Evolutionary conservation across 2,888 invertebrate species (phyloP), one percentile per base, ranked within the genome.

Genomic region (Sycophila texana): DNA sequence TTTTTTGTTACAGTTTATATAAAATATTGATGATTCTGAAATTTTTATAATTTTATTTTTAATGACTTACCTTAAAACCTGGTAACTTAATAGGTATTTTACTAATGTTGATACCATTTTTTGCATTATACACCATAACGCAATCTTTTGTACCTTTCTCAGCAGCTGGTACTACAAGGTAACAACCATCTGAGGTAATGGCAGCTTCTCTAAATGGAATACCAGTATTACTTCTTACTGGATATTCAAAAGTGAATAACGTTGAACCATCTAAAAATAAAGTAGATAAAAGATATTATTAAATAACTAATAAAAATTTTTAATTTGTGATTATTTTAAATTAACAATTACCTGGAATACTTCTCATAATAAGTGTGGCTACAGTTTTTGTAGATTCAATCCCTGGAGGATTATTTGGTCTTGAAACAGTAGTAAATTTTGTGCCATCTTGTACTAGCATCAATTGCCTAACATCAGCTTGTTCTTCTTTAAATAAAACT

Each of bases 121-220:
- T 94, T 0, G 96, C 95, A 85, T 95, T 96, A 88, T 96, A 96
- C 0, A 98, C 95, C 75, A 95, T 94, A 1, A 98, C 91, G 75
- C 96, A 96, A 88, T 98, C 98, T 82, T 94, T 93, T 67, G 94
- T 95, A 0, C 94, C 93, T 86, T 96, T 96, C 86, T 98, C 98
- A 0, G 96, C 94, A 0, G 96, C 96, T 0, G 95, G 94, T 7
- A 95, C 94, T 0, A 96, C 93, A 4, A 98, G 91, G 85, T 95
- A 93, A 30, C 94, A 93, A 65, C 94, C 95, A 88, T 98, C 98
- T 0, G 95, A 94, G 0, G 98, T 96, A 0, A 97, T 93, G 0
- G 96, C 96, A 0, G 95, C 95, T 30, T 94, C 92, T 81, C 95
- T 93, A 88, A 97, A 97, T 0, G 94, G 92, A 77, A 93, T 91